A percentile compares a stretch with the other conserved stretches of the same genome.
These are phyloP conservation scores for Pseudolaguvia tuberculata DNA, from an alignment of 2,113 vertebrate genomes.

Conservation along the genomic window DNA sequence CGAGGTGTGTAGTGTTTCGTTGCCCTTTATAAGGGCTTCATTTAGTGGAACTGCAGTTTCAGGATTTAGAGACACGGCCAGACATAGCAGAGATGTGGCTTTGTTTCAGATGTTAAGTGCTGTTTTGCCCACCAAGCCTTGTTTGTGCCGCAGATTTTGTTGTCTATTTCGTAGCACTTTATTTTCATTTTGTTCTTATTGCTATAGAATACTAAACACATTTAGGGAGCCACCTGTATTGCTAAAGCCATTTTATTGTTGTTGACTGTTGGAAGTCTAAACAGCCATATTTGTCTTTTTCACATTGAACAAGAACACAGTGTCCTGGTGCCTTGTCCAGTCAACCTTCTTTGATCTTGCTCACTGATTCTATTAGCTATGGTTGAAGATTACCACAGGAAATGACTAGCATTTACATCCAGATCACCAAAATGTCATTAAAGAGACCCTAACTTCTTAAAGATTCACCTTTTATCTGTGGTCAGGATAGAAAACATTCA, in stretches of 20 bases:
- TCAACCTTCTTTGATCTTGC: background rate
- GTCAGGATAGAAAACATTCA: background rate
- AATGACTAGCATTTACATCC: background rate
- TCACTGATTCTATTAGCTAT: conserved; percentile 9
- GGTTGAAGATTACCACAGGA: background rate
- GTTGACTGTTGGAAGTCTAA: background rate
- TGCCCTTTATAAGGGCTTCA: conserved; percentile 41
- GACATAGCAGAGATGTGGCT: background rate
- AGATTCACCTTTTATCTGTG: background rate
- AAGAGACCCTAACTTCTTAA: background rate
- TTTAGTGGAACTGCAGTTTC: conserved; percentile 40
- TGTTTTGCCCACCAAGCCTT: conserved; percentile 1
- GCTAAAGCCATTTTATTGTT: background rate
- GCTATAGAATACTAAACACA: background rate
- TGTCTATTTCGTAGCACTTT: background rate
- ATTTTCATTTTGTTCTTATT: background rate
- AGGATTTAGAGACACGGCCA: conserved; percentile 8
- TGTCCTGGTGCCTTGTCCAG: conserved; percentile 14
- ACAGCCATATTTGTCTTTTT: background rate
- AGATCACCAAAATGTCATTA: background rate
- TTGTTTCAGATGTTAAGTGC: background rate
- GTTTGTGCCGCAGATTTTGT: background rate
- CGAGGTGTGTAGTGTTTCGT: conserved; percentile 57
- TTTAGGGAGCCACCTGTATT: background rate
- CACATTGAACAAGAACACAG: background rate